A percentile compares a stretch with the other conserved stretches of the same genome.
Evolutionary conservation across 2,113 vertebrate genomes (phyloP).

Genomic region (Balaenoptera acutorostrata): DNA sequence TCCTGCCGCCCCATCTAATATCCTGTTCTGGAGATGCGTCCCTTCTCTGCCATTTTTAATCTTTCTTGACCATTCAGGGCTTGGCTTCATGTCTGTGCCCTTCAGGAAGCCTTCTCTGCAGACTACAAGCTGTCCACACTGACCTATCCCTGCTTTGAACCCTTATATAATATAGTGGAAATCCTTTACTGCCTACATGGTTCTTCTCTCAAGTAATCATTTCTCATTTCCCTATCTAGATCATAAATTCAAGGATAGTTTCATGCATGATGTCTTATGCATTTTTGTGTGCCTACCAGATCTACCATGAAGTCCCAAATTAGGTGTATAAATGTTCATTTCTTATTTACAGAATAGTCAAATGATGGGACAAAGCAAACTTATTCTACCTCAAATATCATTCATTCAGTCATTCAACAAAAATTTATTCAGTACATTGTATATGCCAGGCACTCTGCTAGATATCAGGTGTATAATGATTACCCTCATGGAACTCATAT

Average conservation of each 20-base stretch:
- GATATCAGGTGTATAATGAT: background rate
- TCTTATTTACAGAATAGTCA: background rate
- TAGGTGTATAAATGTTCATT: background rate
- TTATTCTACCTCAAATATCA: background rate
- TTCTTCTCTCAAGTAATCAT: background rate
- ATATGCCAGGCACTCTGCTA: background rate
- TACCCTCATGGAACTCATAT: background rate
- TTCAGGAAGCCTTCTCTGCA: background rate
- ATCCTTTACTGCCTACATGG: background rate
- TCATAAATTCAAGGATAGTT: background rate
- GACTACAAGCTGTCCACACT: fast-evolving
- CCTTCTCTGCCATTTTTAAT: background rate
- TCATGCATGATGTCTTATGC: background rate
- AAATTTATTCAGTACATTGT: background rate
- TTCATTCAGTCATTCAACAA: background rate
- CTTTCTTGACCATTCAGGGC: background rate
- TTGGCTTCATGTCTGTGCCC: background rate
- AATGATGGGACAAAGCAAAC: background rate
- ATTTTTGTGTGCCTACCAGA: background rate
- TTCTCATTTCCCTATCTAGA: background rate
- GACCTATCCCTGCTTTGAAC: background rate
- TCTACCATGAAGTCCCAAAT: background rate
- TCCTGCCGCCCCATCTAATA: background rate
- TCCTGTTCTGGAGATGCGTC: background rate
- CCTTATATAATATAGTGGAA: fast-evolving